Evolutionary conservation across 2,888 invertebrate genomes (phyloP), one percentile per base, ranked within the genome.

Genomic region (Xestia rhomboidea): DNA sequence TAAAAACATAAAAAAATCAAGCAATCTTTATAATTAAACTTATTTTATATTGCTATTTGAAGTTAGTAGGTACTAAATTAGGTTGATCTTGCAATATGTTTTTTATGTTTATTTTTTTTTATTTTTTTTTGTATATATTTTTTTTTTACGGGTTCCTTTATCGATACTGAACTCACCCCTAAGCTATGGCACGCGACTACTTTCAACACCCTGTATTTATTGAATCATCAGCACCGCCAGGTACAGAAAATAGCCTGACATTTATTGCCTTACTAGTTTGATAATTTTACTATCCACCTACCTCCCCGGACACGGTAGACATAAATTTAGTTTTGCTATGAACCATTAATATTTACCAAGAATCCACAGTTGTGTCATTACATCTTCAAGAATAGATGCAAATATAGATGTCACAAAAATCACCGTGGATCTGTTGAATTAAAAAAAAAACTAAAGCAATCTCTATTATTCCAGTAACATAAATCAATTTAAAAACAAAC

Each of bases 361-460:
- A 67, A 88, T 85, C 34, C 86, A 82, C 8, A 89, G 46, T 73
- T 88, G 68, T n/a, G 67, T 71, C 1, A 90, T 71, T 7, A 89
- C 69, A 72, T 91, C 90, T 79, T 91, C 91, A 27, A 92, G 78
- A 68, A 89, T 34, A 27, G 86, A 83, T 8, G 90, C 84, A 67
- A 84, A 91, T 68, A 84, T 68, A 21, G n/a, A 74, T 63, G 74
- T 54, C 34, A 75, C 3, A 24, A 87, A 15, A 54, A 63, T 85
- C 46, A 1, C 1, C 21, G 51, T 62, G 60, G 38, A 84, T 73
- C 54, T 81, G 76, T 15, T 81, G 75, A 77, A 76, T 79, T 0
- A 8, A 63, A 15, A 44, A 85, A 68, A 27, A 87, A 85, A 44
- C 0, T 44, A 77, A 60, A 1, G 1, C 6, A 41, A 27, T 30